phyloP scores from a whole-genome alignment of 2,797 vertebrate genomes.

The Myotis vivesi region DNA sequence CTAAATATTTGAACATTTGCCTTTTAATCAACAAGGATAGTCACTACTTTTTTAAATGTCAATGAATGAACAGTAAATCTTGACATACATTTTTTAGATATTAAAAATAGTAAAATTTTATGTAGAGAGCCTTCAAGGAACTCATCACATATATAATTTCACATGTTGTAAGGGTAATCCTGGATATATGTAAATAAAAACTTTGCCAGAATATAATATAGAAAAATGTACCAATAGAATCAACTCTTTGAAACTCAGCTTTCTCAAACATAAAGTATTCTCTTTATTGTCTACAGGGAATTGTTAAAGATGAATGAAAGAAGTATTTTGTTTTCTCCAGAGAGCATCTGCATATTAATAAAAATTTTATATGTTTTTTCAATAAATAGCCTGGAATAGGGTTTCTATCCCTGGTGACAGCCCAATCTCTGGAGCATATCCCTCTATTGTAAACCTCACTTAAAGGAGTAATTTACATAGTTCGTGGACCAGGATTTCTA shows the following conservation, averaged over 20 bases:
- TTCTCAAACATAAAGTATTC: constrained; percentile 51
- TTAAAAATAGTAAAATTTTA: constrained; percentile 15
- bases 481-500: constrained; percentile 55
- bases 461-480: constrained; percentile 64
- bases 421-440: constrained; percentile 51
- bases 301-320: constrained; percentile 52
- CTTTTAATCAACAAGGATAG: neutral
- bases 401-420: constrained; percentile 46
- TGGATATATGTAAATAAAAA: constrained; percentile 33
- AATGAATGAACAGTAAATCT: neutral
- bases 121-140: neutral
- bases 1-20: neutral
- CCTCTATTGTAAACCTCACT: constrained; percentile 52
- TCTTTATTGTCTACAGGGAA: constrained; percentile 24
- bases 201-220: neutral
- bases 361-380: constrained; percentile 53
- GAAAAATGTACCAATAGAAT: constrained; percentile 1
- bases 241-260: neutral
- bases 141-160: neutral
- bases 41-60: neutral
- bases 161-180: neutral
- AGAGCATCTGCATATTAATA: constrained; percentile 58
- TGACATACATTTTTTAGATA: constrained; percentile 24
- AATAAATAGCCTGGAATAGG: constrained; percentile 49
- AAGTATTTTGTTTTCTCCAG: constrained; percentile 58